A percentile compares a stretch with the other conserved stretches of the same genome.
Evolutionary conservation across 2,888 invertebrate species (phyloP).

Genomic region (Calameuta idolon): DNA sequence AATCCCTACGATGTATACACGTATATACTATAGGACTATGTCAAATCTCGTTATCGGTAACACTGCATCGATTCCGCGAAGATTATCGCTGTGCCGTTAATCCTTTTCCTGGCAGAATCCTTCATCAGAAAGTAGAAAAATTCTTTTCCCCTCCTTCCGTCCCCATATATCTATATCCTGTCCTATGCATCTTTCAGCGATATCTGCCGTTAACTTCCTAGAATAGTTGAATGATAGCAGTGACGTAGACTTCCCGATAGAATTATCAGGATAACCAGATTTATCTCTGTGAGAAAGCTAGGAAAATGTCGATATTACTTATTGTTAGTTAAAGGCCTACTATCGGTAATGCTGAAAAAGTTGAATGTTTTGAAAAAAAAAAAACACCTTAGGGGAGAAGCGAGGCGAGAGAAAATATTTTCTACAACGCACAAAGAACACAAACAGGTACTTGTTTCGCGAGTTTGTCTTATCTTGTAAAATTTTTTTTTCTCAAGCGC

Average conservation of each 20-base stretch:
- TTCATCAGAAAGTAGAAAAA: neutral
- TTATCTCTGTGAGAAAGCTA: neutral
- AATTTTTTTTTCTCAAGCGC: neutral
- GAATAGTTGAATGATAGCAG: neutral
- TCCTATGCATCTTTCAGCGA: neutral
- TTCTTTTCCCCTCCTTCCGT: neutral
- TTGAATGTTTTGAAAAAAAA: neutral
- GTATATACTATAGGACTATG: neutral
- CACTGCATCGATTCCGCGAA: neutral
- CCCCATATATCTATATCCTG: neutral
- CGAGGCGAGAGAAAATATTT: neutral
- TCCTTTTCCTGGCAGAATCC: neutral
- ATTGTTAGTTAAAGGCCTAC: neutral
- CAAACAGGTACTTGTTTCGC: neutral
- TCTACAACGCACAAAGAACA: neutral
- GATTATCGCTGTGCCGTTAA: neutral
- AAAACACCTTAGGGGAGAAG: neutral
- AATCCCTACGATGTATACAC: neutral
- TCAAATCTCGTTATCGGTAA: neutral
- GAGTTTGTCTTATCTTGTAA: neutral
- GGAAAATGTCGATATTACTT: neutral
- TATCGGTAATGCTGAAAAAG: neutral
- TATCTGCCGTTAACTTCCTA: neutral
- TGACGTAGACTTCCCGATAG: neutral
- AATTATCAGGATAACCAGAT: neutral